Base-by-base conservation (phyloP, 2,797 vertebrate species). In the Momotus momota region DNA sequence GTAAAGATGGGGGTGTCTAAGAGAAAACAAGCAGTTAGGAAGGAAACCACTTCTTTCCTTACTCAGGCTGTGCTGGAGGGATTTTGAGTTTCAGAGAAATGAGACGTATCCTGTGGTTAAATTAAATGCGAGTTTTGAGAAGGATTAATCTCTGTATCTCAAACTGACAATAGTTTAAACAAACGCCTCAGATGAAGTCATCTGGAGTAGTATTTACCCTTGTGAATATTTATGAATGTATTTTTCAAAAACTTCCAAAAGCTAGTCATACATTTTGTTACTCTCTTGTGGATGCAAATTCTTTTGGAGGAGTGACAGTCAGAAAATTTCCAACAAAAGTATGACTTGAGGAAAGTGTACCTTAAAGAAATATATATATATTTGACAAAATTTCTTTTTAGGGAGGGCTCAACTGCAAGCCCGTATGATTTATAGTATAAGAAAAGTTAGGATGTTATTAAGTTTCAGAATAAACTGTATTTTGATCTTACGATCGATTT, bases 1-100 rank as follows among this genome's bases (percentile, higher is more conserved):
- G 52, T 72, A 46, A 82, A 91, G 48, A 87, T 4, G 5, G 38
- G 33, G 65, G 33, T 66, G 41, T 78, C 65, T 88, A 74, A 80
- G 90, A 81, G 79, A 80, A 94, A 95, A 87, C 23, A 62, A 96
- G 60, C 96, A 94, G 96, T 97, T 97, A 97, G 82, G 90, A 94
- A 97, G 95, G 96, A 97, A 97, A 93, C 93, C 87, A 43, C 91
- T 82, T 81, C 90, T 82, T 92, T 91, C 81, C 93, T 94, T 81
- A 22, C 55, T 80, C 2, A 0, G 41, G 61, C 38, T 87, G 18
- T 67, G 48, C 69, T 86, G 65, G 75, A 90, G 49, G 65, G 69
- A 94, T 91, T 87, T 60, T 38, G 79, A 71, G 31, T 78, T 95
- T 97, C 87, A 88, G 69, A 88, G 75, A 96, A 88, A 88, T 71